Conservation (phyloP, 2,888 invertebrate species). For the Zhuqinia jingwanae region DNA sequence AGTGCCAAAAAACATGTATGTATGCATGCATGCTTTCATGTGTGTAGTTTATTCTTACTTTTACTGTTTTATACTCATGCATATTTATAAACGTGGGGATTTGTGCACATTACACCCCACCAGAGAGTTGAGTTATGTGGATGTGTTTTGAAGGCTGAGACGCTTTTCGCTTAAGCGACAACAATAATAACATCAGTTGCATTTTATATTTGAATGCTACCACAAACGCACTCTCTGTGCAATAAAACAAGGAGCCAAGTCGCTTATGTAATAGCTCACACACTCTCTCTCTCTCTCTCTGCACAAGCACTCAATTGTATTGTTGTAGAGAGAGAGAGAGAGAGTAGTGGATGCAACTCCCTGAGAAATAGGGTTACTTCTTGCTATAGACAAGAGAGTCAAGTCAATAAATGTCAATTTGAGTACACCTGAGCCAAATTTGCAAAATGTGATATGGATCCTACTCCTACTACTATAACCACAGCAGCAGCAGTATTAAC, state of each 20-base stretch:
- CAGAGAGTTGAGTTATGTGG: neutral
- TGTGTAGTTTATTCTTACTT: neutral
- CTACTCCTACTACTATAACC: neutral
- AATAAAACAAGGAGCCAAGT: neutral
- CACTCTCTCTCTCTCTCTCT: no score
- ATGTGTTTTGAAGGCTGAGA: constrained; percentile 19
- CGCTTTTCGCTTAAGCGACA: constrained; percentile 14
- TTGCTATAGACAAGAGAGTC: constrained; percentile 31
- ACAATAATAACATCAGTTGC: constrained; percentile 33
- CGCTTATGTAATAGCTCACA: no score
- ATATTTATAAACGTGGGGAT: constrained; percentile 25
- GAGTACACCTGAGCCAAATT: constrained; percentile 67
- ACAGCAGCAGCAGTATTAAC: neutral
- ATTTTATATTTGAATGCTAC: neutral
- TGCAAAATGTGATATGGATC: constrained; percentile 33
- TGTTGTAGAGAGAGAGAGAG: no score
- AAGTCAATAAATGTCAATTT: constrained; percentile 70
- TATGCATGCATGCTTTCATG: neutral
- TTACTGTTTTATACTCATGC: constrained; percentile 4
- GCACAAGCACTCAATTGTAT: no score
- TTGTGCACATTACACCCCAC: neutral
- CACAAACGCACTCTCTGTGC: neutral
- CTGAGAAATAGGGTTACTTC: no score
- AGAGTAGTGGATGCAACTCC: no score
- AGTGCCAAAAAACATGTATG: constrained; percentile 18